Percentiles rank a stretch among this genome's conserved stretches.
Conservation (phyloP, 2,113 vertebrate species). For the Nannospalax galili region DNA sequence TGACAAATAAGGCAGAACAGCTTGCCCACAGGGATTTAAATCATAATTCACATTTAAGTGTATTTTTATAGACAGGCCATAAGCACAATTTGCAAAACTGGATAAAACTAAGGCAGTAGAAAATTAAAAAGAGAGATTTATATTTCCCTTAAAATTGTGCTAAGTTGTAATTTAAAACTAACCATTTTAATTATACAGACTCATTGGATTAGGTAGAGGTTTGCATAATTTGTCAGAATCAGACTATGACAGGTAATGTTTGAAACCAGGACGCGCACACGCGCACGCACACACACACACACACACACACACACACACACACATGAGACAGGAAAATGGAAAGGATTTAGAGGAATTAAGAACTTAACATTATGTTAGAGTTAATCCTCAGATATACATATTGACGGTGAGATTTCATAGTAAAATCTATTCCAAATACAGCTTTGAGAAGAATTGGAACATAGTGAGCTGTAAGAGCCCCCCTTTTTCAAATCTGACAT, state of each 20-base stretch:
- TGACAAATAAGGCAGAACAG: conserved; percentile 67
- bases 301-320: no score
- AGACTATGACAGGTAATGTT: conserved; percentile 73
- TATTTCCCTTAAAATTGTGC: conserved; percentile 60
- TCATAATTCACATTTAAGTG: conserved; percentile 73
- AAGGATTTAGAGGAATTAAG: conserved; percentile 61
- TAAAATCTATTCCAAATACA: conserved; percentile 18
- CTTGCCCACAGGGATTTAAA: conserved; percentile 64
- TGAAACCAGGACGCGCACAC: conserved; percentile 28
- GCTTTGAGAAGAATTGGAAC: conserved; percentile 50
- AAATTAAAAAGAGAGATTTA: conserved; percentile 80
- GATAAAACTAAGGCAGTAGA: conserved; percentile 77
- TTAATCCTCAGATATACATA: conserved; percentile 55
- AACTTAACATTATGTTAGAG: conserved; percentile 55
- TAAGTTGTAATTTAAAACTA: conserved; percentile 81
- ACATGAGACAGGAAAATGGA: conserved; percentile 20
- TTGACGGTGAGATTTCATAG: conserved; percentile 48
- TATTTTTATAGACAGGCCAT: conserved; percentile 71
- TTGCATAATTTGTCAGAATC: conserved; percentile 66
- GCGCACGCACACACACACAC: background rate
- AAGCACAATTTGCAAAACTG: conserved; percentile 76
- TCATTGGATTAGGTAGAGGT: conserved; percentile 80
- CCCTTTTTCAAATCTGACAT: background rate
- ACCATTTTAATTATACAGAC: conserved; percentile 79
- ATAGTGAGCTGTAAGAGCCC: background rate